These are phyloP conservation scores for Capitulum mitella DNA, from an alignment of 2,888 invertebrate genomes.

Conservation along the genomic window DNA sequence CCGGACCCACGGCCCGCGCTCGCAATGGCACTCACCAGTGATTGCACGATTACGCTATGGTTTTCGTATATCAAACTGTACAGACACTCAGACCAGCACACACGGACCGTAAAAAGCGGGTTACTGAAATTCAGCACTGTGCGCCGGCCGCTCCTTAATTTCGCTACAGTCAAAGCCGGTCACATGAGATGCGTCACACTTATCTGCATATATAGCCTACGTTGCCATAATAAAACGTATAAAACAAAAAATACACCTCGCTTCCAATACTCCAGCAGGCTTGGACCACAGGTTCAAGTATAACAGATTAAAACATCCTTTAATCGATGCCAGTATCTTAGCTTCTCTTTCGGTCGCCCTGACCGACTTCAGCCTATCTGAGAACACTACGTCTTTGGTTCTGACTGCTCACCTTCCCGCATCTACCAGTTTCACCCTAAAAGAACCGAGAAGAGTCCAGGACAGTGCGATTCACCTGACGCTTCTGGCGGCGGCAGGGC, in stretches of 20 bases:
- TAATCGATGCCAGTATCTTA: too few relatives aligned
- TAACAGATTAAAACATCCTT: too few relatives aligned
- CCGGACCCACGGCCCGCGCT: too few relatives aligned
- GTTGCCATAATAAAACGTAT: constrained; percentile 15
- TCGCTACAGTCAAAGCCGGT: background rate
- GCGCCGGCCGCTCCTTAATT: background rate
- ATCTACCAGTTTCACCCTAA: too few relatives aligned
- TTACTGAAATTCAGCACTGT: background rate
- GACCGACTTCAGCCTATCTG: too few relatives aligned
- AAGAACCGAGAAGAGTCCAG: too few relatives aligned
- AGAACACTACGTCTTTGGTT: too few relatives aligned
- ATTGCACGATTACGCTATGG: constrained; percentile 19
- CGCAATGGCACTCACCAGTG: background rate
- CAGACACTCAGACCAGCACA: background rate
- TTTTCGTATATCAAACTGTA: constrained; percentile 6
- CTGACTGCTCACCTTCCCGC: too few relatives aligned
- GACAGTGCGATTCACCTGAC: too few relatives aligned
- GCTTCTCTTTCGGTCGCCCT: too few relatives aligned
- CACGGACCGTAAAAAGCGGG: constrained; percentile 9
- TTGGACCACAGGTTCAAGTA: background rate
- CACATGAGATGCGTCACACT: background rate
- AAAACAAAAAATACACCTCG: background rate
- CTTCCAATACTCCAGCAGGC: background rate
- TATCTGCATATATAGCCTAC: background rate
- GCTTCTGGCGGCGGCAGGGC: too few relatives aligned